Conservation (phyloP, 2,888 invertebrate species). For the Pterobdella sp. region DNA sequence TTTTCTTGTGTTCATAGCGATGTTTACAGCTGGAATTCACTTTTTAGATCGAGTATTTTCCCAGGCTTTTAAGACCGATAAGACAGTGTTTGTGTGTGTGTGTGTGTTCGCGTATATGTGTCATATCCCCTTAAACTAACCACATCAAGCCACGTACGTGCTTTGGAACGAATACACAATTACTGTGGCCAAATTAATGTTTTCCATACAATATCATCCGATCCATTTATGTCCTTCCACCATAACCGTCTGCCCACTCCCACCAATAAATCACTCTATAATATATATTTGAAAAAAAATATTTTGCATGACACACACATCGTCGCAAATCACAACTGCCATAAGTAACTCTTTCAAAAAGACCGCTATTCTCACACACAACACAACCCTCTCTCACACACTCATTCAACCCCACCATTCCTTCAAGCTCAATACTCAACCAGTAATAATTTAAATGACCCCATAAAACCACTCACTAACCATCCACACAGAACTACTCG, state of each 20-base stretch:
- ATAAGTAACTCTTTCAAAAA: neutral
- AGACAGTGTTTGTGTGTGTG: constrained; percentile 16
- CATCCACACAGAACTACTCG: constrained; percentile 71
- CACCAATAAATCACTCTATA: neutral
- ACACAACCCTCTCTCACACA: neutral
- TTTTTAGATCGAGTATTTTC: too few species aligned
- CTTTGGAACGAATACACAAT: too few species aligned
- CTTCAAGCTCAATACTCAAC: neutral
- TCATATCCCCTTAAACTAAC: neutral
- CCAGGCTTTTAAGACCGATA: too few species aligned
- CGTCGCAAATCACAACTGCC: too few species aligned
- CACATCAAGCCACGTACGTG: neutral
- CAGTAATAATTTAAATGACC: neutral
- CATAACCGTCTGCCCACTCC: too few species aligned
- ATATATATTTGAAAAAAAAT: neutral
- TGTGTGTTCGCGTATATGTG: neutral
- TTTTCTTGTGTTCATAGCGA: too few species aligned
- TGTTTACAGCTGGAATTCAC: too few species aligned
- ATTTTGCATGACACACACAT: neutral
- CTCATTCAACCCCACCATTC: neutral
- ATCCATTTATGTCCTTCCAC: too few species aligned
- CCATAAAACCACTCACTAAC: neutral
- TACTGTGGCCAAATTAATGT: too few species aligned
- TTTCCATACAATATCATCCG: too few species aligned
- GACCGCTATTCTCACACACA: neutral